These are phyloP conservation scores for Aphaenogaster rudis DNA, from an alignment of 1,140 invertebrate genomes.

Conservation along the genomic window DNA sequence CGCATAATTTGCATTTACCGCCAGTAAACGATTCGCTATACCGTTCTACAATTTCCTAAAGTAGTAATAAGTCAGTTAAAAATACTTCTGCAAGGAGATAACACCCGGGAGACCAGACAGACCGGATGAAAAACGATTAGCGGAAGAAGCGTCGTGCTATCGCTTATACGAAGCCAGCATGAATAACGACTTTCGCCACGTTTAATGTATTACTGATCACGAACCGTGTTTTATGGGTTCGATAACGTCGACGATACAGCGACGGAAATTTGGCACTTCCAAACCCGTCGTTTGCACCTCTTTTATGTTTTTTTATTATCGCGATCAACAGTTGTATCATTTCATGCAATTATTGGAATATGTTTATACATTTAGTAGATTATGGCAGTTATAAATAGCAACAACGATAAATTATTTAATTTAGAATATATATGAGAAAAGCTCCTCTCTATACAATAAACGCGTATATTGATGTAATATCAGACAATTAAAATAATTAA, in stretches of 20 bases:
- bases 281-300: not conserved
- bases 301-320: not conserved
- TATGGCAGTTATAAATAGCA: constrained; percentile 4
- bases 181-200: constrained; percentile 30
- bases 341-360: not conserved
- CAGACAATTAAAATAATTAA: constrained; percentile 56
- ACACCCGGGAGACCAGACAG: not conserved
- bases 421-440: not conserved
- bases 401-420: constrained; percentile 6
- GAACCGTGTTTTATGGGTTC: constrained; percentile 13
- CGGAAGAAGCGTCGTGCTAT: constrained; percentile 17
- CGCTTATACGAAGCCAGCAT: constrained; percentile 21
- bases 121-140: constrained; percentile 44
- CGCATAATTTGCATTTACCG: constrained; percentile 25
- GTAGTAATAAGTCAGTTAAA: constrained; percentile 34
- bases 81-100: constrained; percentile 40
- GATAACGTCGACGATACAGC: constrained; percentile 6
- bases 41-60: constrained; percentile 30
- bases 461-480: not conserved
- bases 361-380: not conserved
- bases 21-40: not conserved
- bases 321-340: not conserved
- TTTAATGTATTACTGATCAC: constrained; percentile 58
- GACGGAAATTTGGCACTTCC: constrained; percentile 28
- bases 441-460: not conserved